Conservation (phyloP, 2,888 invertebrate genomes). For the Drosophila macrospina region DNA sequence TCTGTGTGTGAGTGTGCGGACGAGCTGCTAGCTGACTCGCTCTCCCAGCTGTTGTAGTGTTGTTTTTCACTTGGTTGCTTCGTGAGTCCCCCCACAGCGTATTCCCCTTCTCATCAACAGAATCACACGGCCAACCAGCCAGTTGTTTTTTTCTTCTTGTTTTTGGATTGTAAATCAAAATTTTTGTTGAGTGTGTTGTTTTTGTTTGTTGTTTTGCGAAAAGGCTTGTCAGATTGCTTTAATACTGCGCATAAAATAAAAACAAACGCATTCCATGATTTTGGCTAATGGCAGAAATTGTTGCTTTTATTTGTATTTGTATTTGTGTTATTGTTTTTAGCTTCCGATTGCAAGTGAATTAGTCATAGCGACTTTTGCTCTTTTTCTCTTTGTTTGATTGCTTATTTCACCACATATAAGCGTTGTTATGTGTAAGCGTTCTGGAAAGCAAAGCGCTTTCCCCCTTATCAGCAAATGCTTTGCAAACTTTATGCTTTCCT, state of each 20-base stretch:
- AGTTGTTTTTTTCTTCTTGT: slow-evolving; percentile 58
- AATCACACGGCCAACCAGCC: slow-evolving; percentile 45
- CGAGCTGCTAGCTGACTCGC: slow-evolving; percentile 57
- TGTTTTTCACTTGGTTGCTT: slow-evolving; percentile 53
- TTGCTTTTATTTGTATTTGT: slow-evolving; percentile 17
- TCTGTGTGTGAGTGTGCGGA: slow-evolving; percentile 15
- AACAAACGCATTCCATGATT: slow-evolving; percentile 19
- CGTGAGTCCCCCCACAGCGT: slow-evolving; percentile 20
- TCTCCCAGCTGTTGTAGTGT: slow-evolving; percentile 73
- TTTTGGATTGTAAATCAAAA: slow-evolving; percentile 47
- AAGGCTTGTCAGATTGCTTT: slow-evolving; percentile 27
- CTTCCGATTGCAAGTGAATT: slow-evolving; percentile 47
- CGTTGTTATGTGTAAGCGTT: slow-evolving; percentile 20
- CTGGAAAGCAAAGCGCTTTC: slow-evolving; percentile 19
- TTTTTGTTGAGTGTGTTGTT: slow-evolving; percentile 28
- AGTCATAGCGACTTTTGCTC: slow-evolving; percentile 60
- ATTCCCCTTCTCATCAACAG: not conserved
- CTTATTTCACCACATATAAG: slow-evolving; percentile 53
- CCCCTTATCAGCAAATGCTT: slow-evolving; percentile 34
- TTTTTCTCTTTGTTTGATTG: slow-evolving; percentile 50
- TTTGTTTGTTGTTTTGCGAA: slow-evolving; percentile 47
- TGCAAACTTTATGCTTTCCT: not conserved
- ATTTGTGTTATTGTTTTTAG: slow-evolving; percentile 26
- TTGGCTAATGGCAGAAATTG: slow-evolving; percentile 24
- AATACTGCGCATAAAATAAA: slow-evolving; percentile 52